Evolutionary conservation across 2,113 vertebrate species (phyloP).

Genomic region (Vidua chalybeata): DNA sequence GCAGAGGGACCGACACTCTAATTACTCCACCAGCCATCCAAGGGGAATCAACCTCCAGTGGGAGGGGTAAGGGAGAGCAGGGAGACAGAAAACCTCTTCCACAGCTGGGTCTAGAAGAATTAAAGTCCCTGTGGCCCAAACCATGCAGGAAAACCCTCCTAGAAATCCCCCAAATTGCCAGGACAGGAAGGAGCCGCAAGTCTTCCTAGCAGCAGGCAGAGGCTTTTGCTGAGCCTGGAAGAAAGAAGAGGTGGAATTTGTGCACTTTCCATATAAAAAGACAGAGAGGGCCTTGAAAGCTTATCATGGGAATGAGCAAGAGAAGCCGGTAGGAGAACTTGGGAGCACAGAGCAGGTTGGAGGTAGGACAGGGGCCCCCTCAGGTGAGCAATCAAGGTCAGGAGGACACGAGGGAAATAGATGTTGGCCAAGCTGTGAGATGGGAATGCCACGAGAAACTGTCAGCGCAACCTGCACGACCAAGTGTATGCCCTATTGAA

Average conservation of each 20-base stretch:
- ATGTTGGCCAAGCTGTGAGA: background rate
- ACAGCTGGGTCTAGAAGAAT: background rate
- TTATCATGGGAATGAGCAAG: background rate
- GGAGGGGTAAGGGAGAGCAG: background rate
- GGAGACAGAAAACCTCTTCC: background rate
- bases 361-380: background rate
- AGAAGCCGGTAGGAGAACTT: background rate
- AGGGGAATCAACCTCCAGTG: background rate
- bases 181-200: background rate
- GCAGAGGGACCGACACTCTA: background rate
- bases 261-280: background rate
- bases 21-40: background rate
- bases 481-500: background rate
- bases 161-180: background rate
- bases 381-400: background rate
- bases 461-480: accelerated
- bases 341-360: background rate
- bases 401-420: background rate
- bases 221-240: background rate
- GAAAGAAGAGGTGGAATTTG: background rate
- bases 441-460: background rate
- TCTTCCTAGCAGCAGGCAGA: background rate
- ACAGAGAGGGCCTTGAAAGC: background rate
- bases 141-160: background rate
- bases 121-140: background rate